Percentiles rank a stretch among this genome's conserved stretches.
Evolutionary conservation across 1,140 invertebrate genomes (phyloP).

Genomic region (Aphelinus atriplicis): DNA sequence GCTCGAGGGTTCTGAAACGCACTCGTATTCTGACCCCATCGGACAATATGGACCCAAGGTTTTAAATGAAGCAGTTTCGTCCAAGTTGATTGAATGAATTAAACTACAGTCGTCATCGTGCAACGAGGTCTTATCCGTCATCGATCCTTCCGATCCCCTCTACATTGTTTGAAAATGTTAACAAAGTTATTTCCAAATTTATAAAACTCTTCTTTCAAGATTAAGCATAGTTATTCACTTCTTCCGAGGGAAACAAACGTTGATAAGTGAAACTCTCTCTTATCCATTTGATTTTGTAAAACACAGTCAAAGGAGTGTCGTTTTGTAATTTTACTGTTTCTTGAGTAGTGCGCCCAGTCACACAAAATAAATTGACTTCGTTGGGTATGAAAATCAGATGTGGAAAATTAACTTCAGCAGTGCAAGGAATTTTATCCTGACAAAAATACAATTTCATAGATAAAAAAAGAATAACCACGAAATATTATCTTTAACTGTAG

Average conservation of each 20-base stretch:
- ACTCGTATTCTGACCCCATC: no score
- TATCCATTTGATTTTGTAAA: slow-evolving; percentile 59
- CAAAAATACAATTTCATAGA: not conserved
- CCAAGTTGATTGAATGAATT: no score
- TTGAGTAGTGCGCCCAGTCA: slow-evolving; percentile 51
- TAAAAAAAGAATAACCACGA: not conserved
- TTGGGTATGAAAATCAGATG: slow-evolving; percentile 54
- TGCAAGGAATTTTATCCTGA: slow-evolving; percentile 62
- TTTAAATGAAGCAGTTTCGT: no score
- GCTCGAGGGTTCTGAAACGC: no score
- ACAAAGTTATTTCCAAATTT: not conserved
- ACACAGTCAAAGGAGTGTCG: slow-evolving; percentile 60
- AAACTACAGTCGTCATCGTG: no score
- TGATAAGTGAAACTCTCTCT: slow-evolving; percentile 52
- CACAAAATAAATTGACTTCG: slow-evolving; percentile 57
- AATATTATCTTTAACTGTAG: not conserved
- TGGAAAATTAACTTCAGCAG: slow-evolving; percentile 64
- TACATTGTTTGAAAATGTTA: not conserved
- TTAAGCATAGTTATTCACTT: slow-evolving; percentile 3
- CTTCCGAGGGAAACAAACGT: not conserved
- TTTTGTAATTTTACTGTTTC: slow-evolving; percentile 59
- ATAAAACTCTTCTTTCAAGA: not conserved
- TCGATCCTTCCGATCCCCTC: not conserved
- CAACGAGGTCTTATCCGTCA: no score
- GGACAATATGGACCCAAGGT: no score